Evolutionary conservation across 2,888 invertebrate species (phyloP).

Genomic region (Phlogophora meticulosa): DNA sequence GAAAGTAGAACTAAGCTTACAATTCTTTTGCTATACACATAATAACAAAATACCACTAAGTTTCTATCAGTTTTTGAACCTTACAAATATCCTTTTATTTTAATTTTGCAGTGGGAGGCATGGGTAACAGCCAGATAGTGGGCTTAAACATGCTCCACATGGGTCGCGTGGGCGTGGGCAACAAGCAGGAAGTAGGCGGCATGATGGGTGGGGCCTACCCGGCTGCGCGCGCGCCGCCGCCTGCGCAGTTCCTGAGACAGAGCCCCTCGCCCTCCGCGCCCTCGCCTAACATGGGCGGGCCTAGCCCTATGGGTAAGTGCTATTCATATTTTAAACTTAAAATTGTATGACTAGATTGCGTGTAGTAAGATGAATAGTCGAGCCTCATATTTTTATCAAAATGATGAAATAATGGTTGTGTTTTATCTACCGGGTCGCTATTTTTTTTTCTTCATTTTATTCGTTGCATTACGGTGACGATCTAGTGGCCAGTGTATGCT

Average conservation of each 20-base stretch:
- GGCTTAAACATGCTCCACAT: conserved; percentile 88
- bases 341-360: no score
- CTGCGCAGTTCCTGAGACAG: conserved; percentile 94
- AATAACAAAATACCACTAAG: background rate
- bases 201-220: conserved; percentile 88
- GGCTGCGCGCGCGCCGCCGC: conserved; percentile 92
- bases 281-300: conserved; percentile 92
- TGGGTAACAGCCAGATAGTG: conserved; percentile 85
- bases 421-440: no score
- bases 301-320: conserved; percentile 87
- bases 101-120: conserved; percentile 75
- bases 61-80: background rate
- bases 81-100: no score
- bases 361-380: no score
- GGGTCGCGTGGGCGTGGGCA: conserved; percentile 70
- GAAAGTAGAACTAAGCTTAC: background rate
- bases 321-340: background rate
- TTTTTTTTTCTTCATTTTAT: background rate
- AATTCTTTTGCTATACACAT: background rate
- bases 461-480: conserved; percentile 34
- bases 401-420: no score
- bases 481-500: background rate
- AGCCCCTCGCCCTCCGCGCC: conserved; percentile 95
- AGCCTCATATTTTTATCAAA: no score
- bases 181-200: conserved; percentile 79